Evolutionary conservation across 30 jellyfish, hydroid and myxozoan species (phyloP).

Genomic region (Cassiopea andromeda): DNA sequence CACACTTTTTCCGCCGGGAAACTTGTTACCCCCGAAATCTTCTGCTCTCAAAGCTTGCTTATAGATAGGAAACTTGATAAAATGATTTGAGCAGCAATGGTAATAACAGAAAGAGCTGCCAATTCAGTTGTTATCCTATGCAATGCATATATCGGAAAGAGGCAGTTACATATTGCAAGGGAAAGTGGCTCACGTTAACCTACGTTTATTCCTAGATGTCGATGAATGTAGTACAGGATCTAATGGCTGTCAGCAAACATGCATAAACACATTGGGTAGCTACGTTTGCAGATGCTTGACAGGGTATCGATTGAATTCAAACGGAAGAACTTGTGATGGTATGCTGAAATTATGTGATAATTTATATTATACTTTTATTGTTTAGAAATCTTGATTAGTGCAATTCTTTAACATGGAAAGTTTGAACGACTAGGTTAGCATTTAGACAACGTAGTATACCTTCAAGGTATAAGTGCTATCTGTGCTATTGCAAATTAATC

Average conservation of each 20-base stretch:
- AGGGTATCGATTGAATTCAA: constrained; percentile 59
- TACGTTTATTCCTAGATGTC: constrained; percentile 30
- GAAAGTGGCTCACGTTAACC: background rate
- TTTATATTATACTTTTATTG: too few relatives aligned
- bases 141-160: background rate
- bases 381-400: too few relatives aligned
- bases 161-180: too few relatives aligned
- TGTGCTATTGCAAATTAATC: too few relatives aligned
- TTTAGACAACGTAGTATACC: too few relatives aligned
- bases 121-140: background rate
- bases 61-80: too few relatives aligned
- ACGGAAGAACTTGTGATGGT: constrained; percentile 71
- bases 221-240: constrained; percentile 58
- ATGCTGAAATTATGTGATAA: background rate
- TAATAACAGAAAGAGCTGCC: background rate
- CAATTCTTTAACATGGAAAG: too few relatives aligned
- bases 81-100: background rate
- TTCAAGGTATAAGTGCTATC: too few relatives aligned
- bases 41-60: too few relatives aligned
- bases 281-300: constrained; percentile 51
- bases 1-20: too few relatives aligned
- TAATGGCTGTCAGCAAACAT: constrained; percentile 65
- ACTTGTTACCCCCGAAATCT: background rate
- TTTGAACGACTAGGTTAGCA: too few relatives aligned
- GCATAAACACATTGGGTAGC: constrained; percentile 69